phyloP scores from a whole-genome alignment of 2,113 vertebrate genomes.

The Aegotheles bennettii region DNA sequence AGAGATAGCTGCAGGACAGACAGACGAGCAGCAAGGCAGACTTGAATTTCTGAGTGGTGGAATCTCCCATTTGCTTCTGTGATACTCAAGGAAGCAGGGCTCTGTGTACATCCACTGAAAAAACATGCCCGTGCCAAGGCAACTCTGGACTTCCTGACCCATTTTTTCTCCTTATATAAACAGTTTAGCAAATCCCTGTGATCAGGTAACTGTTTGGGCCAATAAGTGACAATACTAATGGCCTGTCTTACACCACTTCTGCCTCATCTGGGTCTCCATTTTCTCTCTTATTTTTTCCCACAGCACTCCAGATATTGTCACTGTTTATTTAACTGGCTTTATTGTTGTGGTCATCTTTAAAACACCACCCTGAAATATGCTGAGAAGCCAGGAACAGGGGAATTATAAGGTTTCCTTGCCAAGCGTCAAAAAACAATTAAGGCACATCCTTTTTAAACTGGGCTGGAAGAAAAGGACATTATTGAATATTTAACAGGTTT shows the following conservation, averaged over 20 bases:
- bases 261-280: neutral
- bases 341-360: neutral
- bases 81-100: neutral
- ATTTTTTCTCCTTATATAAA: neutral
- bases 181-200: neutral
- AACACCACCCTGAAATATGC: neutral
- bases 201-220: neutral
- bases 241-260: neutral
- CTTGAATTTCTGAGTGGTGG: neutral
- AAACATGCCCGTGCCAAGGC: neutral
- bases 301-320: neutral
- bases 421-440: conserved; percentile 12
- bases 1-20: neutral
- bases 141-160: neutral
- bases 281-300: neutral
- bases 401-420: neutral
- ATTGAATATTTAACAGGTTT: neutral
- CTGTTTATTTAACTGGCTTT: neutral
- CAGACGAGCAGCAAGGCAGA: neutral
- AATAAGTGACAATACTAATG: neutral
- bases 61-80: neutral
- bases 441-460: neutral
- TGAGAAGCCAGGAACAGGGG: neutral
- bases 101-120: neutral
- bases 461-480: neutral